Evolutionary conservation across 2,888 invertebrate genomes (phyloP).

Genomic region (Agapostemon virescens): DNA sequence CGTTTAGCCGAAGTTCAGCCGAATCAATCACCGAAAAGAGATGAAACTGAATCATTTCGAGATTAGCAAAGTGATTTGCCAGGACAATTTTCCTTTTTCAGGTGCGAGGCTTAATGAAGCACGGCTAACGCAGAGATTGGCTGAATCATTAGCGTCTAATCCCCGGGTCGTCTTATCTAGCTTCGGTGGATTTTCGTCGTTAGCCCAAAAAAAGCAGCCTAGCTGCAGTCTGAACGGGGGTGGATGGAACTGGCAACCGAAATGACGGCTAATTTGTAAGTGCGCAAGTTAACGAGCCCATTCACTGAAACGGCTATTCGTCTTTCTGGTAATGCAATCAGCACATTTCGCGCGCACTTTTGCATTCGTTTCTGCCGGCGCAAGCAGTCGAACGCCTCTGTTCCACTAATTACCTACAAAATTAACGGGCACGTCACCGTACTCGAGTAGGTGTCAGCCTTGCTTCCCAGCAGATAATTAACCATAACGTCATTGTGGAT

Average conservation of each 20-base stretch:
- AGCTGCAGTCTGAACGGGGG: neutral
- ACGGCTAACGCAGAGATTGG: conserved; percentile 26
- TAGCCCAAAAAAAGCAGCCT: neutral
- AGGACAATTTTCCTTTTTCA: neutral
- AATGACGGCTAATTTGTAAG: conserved; percentile 62
- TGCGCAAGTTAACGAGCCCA: conserved; percentile 62
- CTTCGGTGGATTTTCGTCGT: conserved; percentile 35
- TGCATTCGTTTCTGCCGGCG: conserved; percentile 52
- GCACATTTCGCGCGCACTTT: conserved; percentile 55
- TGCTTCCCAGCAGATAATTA: conserved; percentile 50
- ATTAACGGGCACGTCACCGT: conserved; percentile 51
- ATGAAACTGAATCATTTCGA: neutral
- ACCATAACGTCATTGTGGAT: conserved; percentile 52
- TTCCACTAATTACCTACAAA: conserved; percentile 56
- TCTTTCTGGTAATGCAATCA: conserved; percentile 62
- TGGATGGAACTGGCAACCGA: conserved; percentile 42
- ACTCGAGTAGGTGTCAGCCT: conserved; percentile 47
- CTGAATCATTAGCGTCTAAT: conserved; percentile 43
- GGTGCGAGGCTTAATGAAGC: conserved; percentile 27
- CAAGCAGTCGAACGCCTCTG: conserved; percentile 44
- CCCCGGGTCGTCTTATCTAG: conserved; percentile 39
- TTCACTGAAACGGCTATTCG: conserved; percentile 62
- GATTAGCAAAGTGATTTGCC: neutral
- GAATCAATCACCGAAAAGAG: neutral
- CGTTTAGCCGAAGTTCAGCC: neutral